Conservation (phyloP, 1,140 invertebrate genomes). For the Polypedilum vanderplanki region DNA sequence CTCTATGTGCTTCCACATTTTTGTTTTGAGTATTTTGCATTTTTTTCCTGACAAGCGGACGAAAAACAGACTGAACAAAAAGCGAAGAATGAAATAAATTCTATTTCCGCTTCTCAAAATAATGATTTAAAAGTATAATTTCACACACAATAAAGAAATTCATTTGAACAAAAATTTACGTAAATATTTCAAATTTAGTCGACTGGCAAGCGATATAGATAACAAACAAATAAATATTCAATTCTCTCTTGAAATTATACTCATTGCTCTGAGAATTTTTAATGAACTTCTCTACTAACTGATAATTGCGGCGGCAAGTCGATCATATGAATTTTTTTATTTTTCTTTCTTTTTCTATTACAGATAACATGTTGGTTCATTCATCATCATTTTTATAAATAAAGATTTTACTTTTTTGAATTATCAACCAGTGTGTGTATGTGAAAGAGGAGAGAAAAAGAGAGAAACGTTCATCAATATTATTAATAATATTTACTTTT, state of each 20-base stretch:
- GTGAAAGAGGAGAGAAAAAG: no score
- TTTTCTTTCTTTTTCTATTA: not conserved
- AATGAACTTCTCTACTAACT: not conserved
- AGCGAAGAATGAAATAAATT: not conserved
- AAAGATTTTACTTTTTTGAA: no score
- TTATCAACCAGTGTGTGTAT: no score
- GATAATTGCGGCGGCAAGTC: not conserved
- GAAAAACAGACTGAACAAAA: not conserved
- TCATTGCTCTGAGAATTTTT: not conserved
- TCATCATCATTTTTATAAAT: not conserved
- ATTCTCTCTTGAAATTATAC: not conserved
- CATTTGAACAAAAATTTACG: not conserved
- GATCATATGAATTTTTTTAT: not conserved
- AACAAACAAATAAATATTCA: constrained; percentile 1
- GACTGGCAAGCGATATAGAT: not conserved
- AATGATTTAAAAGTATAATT: constrained; percentile 8
- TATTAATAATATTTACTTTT: no score
- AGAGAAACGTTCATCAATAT: no score
- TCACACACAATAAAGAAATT: not conserved
- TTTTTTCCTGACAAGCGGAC: not conserved
- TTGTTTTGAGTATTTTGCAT: no score
- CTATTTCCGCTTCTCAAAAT: constrained; percentile 5
- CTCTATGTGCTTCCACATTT: not conserved
- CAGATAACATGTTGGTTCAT: not conserved
- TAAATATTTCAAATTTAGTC: not conserved